Evolutionary conservation across 2,888 invertebrate genomes (phyloP).

Genomic region (Cheiracanthium punctorium): DNA sequence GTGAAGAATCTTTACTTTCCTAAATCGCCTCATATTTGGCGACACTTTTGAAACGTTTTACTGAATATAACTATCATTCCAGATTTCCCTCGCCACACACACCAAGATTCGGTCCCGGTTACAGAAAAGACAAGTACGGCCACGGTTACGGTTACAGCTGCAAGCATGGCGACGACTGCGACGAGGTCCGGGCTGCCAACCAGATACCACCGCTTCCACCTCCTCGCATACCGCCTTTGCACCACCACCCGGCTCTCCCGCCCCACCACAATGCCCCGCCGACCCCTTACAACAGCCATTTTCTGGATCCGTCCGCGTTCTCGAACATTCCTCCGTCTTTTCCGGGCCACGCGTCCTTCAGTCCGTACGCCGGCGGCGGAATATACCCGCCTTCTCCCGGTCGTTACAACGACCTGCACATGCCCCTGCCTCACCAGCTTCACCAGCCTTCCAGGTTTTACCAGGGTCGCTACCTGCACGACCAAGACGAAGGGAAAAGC

Average conservation of each 20-base stretch:
- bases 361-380: neutral
- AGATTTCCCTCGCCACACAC: conserved; percentile 47
- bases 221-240: neutral
- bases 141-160: conserved; percentile 69
- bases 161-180: conserved; percentile 66
- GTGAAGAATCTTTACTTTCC: too few relatives aligned
- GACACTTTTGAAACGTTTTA: too few relatives aligned
- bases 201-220: conserved; percentile 39
- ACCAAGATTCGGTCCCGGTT: conserved; percentile 58
- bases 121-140: conserved; percentile 65
- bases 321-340: conserved; percentile 23
- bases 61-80: too few relatives aligned
- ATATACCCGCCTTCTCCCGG: conserved; percentile 19
- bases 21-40: too few relatives aligned
- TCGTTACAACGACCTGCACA: conserved; percentile 40
- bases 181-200: conserved; percentile 57
- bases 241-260: neutral
- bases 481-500: conserved; percentile 22
- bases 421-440: neutral
- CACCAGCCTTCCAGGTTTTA: conserved; percentile 33
- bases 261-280: neutral
- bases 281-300: conserved; percentile 28
- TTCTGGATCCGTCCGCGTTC: conserved; percentile 25
- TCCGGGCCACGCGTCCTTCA: conserved; percentile 18
- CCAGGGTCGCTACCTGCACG: conserved; percentile 45